Conservation (phyloP, 2,888 invertebrate species). For the Drosophila kanekoi region DNA sequence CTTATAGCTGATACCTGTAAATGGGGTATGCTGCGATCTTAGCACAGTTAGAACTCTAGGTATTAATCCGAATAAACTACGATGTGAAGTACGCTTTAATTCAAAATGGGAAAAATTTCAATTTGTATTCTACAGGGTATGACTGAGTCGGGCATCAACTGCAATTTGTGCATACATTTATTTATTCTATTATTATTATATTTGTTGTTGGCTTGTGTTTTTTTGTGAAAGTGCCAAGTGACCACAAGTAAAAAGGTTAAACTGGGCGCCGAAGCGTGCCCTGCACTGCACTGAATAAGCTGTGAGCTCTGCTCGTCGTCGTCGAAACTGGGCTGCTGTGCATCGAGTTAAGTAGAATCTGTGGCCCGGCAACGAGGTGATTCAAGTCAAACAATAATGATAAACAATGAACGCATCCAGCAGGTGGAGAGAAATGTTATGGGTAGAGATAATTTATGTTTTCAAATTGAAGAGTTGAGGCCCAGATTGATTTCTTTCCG, state of each 20-base stretch:
- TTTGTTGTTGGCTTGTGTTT: conserved; percentile 34
- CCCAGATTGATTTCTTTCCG: conserved; percentile 11
- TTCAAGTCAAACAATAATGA: conserved; percentile 25
- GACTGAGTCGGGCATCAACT: background rate
- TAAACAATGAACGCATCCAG: conserved; percentile 21
- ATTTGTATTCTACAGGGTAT: conserved; percentile 29
- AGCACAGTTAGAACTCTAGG: too few species aligned
- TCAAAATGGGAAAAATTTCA: too few species aligned
- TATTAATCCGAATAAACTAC: too few species aligned
- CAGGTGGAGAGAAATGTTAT: conserved; percentile 10
- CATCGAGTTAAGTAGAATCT: conserved; percentile 25
- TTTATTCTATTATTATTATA: conserved; percentile 22
- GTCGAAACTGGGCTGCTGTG: conserved; percentile 28
- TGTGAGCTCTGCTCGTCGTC: conserved; percentile 8
- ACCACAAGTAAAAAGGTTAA: conserved; percentile 74
- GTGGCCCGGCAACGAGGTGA: conserved; percentile 23
- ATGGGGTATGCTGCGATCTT: conserved; percentile 2
- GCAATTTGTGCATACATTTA: conserved; percentile 22
- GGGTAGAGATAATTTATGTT: conserved; percentile 12
- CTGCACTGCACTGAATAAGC: conserved; percentile 38
- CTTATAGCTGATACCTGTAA: too few species aligned
- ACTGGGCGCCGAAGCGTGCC: conserved; percentile 70
- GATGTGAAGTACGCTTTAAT: too few species aligned
- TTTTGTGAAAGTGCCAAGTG: conserved; percentile 79
- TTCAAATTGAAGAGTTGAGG: conserved; percentile 3